phyloP scores from a whole-genome alignment of 2,797 vertebrate genomes.

The Tadarida brasiliensis region DNA sequence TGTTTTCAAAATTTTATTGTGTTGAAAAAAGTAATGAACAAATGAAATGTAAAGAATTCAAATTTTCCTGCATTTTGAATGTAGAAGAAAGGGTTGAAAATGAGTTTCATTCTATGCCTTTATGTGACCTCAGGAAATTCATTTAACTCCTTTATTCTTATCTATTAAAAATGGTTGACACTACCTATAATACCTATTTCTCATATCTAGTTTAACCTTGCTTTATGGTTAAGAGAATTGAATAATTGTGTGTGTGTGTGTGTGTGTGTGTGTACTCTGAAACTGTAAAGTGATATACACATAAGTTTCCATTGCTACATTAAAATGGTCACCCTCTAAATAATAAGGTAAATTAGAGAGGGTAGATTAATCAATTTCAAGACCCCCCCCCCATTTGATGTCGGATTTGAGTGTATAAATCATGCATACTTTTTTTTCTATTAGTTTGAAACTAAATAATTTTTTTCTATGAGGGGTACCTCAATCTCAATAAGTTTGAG shows the following conservation, averaged over 20 bases:
- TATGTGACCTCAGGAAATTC: background rate
- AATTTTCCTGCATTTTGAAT: background rate
- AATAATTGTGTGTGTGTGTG: background rate
- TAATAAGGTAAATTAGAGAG: background rate
- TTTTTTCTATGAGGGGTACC: background rate
- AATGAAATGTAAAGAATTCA: constrained; percentile 29
- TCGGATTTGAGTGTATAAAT: background rate
- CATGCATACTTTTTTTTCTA: background rate
- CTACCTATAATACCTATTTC: background rate
- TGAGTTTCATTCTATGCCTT: background rate
- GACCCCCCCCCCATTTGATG: background rate
- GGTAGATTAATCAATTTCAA: background rate
- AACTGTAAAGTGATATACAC: background rate
- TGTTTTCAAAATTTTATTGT: constrained; percentile 17
- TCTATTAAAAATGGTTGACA: background rate
- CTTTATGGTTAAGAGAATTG: background rate
- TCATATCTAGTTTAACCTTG: background rate
- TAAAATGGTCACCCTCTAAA: background rate
- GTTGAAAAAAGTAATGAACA: background rate
- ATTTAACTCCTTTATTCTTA: background rate
- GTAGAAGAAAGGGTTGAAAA: background rate
- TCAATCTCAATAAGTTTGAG: background rate
- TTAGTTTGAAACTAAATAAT: background rate
- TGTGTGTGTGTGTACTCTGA: background rate
- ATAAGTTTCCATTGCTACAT: background rate